Evolutionary conservation across 2,113 vertebrate species (phyloP).

Genomic region (Brachypteracias leptosomus): DNA sequence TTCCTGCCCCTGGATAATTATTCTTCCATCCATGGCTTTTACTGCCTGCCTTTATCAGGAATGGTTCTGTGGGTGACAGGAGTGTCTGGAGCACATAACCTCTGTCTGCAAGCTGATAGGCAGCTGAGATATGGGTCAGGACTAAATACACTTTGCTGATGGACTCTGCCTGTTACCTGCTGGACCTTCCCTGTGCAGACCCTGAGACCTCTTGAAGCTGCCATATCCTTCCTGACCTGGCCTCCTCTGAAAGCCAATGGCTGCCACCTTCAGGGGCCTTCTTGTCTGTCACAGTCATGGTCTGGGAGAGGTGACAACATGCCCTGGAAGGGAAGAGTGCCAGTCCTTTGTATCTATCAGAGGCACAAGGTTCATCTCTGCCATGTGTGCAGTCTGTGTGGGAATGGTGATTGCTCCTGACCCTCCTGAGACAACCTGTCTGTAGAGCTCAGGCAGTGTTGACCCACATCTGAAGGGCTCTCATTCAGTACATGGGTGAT

Average conservation of each 20-base stretch:
- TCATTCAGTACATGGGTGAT: not conserved
- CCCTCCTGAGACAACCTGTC: not conserved
- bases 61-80: constrained; percentile 31
- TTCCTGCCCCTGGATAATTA: constrained; percentile 9
- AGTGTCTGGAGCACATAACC: not conserved
- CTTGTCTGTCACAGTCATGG: not conserved
- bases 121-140: not conserved
- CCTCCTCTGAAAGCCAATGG: not conserved
- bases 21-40: constrained; percentile 20
- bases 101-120: not conserved
- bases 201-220: no score
- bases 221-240: not conserved
- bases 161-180: not conserved
- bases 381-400: no score
- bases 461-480: not conserved
- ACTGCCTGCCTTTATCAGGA: constrained; percentile 30
- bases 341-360: not conserved
- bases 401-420: not conserved
- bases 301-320: not conserved
- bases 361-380: not conserved
- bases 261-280: not conserved
- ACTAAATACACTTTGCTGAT: not conserved
- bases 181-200: not conserved
- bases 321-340: not conserved
- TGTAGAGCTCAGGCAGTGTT: not conserved